Evolutionary conservation across 2,888 invertebrate genomes (phyloP).

Genomic region (Conops quadrifasciatus): DNA sequence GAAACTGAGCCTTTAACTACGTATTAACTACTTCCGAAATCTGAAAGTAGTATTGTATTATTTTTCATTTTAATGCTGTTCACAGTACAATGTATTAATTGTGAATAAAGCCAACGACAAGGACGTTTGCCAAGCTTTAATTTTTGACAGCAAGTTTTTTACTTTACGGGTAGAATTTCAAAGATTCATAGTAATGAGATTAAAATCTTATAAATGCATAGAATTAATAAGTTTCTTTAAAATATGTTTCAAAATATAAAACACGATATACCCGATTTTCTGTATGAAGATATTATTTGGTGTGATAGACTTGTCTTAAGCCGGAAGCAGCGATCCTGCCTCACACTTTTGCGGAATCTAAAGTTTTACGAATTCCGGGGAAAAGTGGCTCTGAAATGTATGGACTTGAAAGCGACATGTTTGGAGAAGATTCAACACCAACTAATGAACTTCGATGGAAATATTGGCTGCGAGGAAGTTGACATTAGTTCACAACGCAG

Average conservation of each 20-base stretch:
- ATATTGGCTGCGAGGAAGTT: not conserved
- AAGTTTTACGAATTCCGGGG: constrained; percentile 54
- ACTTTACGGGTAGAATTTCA: no score
- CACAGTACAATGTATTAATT: no score
- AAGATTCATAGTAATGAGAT: no score
- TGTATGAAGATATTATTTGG: constrained; percentile 40
- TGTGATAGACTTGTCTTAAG: constrained; percentile 41
- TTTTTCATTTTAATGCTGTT: no score
- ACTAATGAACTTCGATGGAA: constrained; percentile 48
- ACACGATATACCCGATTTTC: constrained; percentile 43
- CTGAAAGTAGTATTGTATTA: no score
- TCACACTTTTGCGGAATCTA: constrained; percentile 51
- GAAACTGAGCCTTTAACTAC: no score
- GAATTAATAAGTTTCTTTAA: not conserved
- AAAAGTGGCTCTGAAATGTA: constrained; percentile 51
- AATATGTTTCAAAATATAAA: constrained; percentile 39
- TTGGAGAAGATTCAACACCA: constrained; percentile 38
- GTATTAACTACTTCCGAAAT: no score
- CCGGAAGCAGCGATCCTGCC: constrained; percentile 38
- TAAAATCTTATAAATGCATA: no score
- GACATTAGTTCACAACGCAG: not conserved
- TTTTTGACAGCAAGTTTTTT: no score
- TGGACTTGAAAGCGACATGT: constrained; percentile 50
- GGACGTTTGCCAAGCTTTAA: no score
- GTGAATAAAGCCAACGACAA: no score